Base-by-base conservation (phyloP, 2,113 vertebrate genomes). In the Dipodomys stephensi region DNA sequence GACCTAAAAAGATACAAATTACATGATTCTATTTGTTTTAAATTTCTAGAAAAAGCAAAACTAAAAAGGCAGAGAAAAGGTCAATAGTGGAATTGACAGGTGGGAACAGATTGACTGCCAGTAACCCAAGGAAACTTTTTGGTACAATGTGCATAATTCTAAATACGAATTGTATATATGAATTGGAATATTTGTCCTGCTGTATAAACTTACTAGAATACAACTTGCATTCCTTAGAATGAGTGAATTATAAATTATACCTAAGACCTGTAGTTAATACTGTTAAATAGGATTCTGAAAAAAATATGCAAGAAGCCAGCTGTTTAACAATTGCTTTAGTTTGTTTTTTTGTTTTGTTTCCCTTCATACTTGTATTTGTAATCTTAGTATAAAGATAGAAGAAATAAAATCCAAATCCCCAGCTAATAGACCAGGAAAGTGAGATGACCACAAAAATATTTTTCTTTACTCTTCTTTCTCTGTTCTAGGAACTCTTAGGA, bases 401-500 rank as follows among this genome's bases (percentile, higher is more conserved):
- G 71, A 91, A 92, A 77, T 91, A 74, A 94, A 94, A 82, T 88
- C 44, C 44, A 83, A 25, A 32, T 87, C 22, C 7, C 23, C 27
- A 60, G 23, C 73, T 83, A 57, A 68, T 81, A 35, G 32, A 19
- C 44, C 60, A 32, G 53, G 27, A 65, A 79, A 73, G 19, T 93
- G 90, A 83, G 62, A 62, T 91, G 32, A 28, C 62, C 22, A 39
- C 93, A 28, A 74, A 86, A 82, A 30, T 94, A 0, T 90, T 13
- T 44, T 15, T 74, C 53, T 72, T 88, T 90, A 78, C 16, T 88
- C 30, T 87, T 91, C 72, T 97, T 94, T n/a, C 28, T 12, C 84
- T 76, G 11, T 87, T 77, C 49, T 85, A 99, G 99, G 99, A 99
- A 15, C 98, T 99, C 49, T 96, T 99, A 97, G 99, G 99, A 68